Conservation (phyloP, 2,113 vertebrate genomes). For the Calypte anna region DNA sequence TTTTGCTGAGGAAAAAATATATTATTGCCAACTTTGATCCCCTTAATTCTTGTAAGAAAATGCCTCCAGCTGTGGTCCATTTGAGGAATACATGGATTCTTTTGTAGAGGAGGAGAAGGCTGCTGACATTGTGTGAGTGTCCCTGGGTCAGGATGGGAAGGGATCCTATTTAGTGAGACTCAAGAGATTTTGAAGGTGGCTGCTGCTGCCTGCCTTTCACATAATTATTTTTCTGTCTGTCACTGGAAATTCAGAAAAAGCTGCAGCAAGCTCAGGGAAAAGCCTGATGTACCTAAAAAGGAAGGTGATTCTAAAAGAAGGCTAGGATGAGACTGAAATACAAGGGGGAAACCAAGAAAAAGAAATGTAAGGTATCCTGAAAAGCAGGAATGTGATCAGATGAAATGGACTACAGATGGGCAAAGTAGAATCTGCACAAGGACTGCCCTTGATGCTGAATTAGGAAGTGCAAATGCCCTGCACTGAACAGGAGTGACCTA, state of each 20-base stretch:
- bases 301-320: not conserved
- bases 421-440: not conserved
- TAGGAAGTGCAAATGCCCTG: not conserved
- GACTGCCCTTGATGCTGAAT: not conserved
- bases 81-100: not conserved
- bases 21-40: conserved; percentile 12
- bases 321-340: not conserved
- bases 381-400: not conserved
- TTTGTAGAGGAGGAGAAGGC: not conserved
- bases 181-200: not conserved
- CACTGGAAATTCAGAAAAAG: not conserved
- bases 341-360: not conserved
- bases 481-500: not conserved
- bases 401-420: not conserved
- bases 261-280: not conserved
- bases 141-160: not conserved
- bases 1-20: not conserved
- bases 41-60: not conserved
- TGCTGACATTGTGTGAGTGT: not conserved
- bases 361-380: not conserved
- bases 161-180: not conserved
- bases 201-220: not conserved
- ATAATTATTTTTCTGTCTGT: not conserved
- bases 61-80: not conserved
- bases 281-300: not conserved